Evolutionary conservation across 2,113 vertebrate species (phyloP).

Genomic region (Piprites chloris): DNA sequence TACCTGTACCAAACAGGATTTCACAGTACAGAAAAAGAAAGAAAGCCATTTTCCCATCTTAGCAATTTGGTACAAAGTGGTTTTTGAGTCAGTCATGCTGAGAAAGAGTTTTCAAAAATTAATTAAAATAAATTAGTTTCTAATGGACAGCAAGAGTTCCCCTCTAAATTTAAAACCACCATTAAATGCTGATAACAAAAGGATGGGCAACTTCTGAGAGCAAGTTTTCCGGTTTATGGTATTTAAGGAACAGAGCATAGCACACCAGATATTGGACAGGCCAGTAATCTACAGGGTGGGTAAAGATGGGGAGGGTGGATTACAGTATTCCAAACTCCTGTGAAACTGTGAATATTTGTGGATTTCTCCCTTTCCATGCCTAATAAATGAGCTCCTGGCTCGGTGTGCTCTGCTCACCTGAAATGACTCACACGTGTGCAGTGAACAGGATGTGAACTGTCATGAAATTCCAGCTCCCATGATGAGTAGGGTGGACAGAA

Average conservation of each 20-base stretch:
- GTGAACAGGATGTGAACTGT: background rate
- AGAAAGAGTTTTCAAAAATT: background rate
- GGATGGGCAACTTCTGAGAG: background rate
- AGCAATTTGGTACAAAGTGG: background rate
- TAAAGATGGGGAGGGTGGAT: background rate
- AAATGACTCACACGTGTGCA: background rate
- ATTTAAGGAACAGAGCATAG: background rate
- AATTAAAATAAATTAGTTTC: background rate
- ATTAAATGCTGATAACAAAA: background rate
- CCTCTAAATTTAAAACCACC: background rate
- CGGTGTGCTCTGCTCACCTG: background rate
- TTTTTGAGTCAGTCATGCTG: background rate
- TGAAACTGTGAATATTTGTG: background rate
- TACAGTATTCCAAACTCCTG: background rate
- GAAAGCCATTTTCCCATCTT: background rate
- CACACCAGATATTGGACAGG: background rate
- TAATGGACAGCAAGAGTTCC: background rate
- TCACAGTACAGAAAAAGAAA: background rate
- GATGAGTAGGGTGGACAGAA: background rate
- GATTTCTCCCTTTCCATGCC: background rate
- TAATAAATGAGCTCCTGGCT: background rate
- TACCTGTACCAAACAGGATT: background rate
- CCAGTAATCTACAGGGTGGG: background rate
- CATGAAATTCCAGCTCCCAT: background rate
- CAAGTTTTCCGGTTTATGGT: background rate